Evolutionary conservation across 2,797 vertebrate genomes (phyloP), one percentile per base, ranked within the genome.

Genomic region (Fratercula arctica): DNA sequence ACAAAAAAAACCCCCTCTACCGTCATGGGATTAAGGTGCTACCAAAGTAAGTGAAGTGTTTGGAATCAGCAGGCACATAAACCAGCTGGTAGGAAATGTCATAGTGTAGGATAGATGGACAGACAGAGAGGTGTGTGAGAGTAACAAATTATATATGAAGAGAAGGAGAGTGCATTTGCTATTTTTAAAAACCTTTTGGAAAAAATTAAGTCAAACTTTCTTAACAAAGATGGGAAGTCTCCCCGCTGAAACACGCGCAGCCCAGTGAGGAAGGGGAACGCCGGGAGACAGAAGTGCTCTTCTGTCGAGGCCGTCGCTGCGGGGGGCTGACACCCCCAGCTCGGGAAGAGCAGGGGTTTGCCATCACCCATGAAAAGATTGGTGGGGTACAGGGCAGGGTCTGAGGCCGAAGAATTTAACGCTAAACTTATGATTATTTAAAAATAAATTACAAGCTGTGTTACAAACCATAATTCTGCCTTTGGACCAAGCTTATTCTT

Each of bases 401-500:
- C 67, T 33, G 86, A 60, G 81, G 63, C 60, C 1, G 1, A 82
- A 86, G 70, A 76, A 88, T 84, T 92, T 35, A 85, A 91, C 69
- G 24, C 7, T 10, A 73, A 92, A 73, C 63, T 88, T 59, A 50
- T 0, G 13, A 90, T 82, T 84, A 69, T 63, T 93, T 90, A 69
- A 88, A 94, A 94, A 91, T 57, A 88, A 94, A 92, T 91, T 82
- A 78, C 33, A 56, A 46, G 25, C 81, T 53, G 31, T 3, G 23
- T 53, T 87, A 84, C 74, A 81, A 69, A 87, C 66, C 28, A 8
- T 31, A 79, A 92, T 50, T 91, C 82, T 53, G 73, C 18, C 75
- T 85, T 63, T 63, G 84, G 86, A 76, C 72, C 74, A 76, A 86
- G 82, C 70, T 86, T 86, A 57, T 85, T 87, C 95, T 85, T 94